Conservation (phyloP, 2,888 invertebrate genomes). For the Dynastes tityus region DNA sequence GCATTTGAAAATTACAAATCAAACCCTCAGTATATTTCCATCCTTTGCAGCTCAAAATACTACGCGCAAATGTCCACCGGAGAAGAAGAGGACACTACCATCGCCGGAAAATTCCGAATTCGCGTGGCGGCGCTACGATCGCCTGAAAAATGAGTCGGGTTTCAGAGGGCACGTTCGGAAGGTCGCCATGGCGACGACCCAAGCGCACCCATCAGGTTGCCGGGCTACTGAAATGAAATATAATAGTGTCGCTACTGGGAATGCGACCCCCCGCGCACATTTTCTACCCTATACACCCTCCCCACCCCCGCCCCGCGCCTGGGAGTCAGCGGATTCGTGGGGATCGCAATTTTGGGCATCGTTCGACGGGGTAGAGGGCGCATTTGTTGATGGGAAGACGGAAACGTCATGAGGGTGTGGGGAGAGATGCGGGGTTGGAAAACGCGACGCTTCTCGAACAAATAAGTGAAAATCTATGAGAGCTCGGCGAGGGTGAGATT, state of each 20-base stretch:
- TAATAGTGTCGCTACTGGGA: slow-evolving; percentile 50
- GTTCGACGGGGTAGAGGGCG: background rate
- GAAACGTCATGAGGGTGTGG: background rate
- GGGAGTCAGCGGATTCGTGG: background rate
- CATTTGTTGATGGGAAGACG: too few species aligned
- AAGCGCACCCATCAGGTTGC: slow-evolving; percentile 50
- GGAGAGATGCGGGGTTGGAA: background rate
- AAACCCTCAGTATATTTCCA: too few species aligned
- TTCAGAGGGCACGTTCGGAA: slow-evolving; percentile 42
- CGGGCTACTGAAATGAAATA: slow-evolving; percentile 50
- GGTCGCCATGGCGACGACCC: slow-evolving; percentile 51
- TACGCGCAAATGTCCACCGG: too few species aligned
- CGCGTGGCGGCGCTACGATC: slow-evolving; percentile 32
- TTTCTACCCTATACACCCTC: background rate
- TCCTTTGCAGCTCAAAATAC: too few species aligned
- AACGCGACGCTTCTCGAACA: slow-evolving; percentile 27
- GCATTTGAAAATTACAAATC: too few species aligned
- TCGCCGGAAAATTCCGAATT: slow-evolving; percentile 17
- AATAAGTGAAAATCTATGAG: slow-evolving; percentile 49
- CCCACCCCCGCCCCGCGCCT: background rate
- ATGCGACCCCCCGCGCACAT: slow-evolving; percentile 1
- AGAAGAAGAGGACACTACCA: background rate
- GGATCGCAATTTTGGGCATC: slow-evolving; percentile 8
- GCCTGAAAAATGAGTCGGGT: slow-evolving; percentile 49
- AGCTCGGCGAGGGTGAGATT: slow-evolving; percentile 15